Base-by-base conservation (phyloP, 92 coral and sea anemone genomes). In the Zoanthus gigantus region DNA sequence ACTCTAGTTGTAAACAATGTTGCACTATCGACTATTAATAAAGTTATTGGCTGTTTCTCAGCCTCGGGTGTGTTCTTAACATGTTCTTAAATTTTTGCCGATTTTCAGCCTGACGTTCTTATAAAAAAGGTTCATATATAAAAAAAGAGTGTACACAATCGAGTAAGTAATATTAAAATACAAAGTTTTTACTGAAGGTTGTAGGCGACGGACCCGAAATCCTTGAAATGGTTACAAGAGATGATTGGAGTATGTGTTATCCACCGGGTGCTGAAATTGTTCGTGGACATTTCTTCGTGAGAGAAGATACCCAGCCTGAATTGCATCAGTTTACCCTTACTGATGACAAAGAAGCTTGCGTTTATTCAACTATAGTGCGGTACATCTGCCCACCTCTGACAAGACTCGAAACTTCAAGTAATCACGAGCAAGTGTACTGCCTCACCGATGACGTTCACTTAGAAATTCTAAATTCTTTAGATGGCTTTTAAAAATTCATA, bases 371-470 rank as follows among this genome's bases (percentile, higher is more conserved):
- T 31, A 68, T 44, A 68, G 74, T 30, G 45, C 72, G 72, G 1
- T 18, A 67, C 9, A 67, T 67, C 72, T 67, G 72, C 72, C 72
- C 34, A 5, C 72, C 37, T 67, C 34, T 68, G 3, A 32, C 73
- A 68, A 68, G 44, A 28, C 73, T 68, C 16, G 44, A 32, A 68
- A 28, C 11, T 68, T 68, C 73, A 68, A 68, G 44, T 28, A 68
- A 28, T 68, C 73, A 28, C 73, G 73, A 68, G 11, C 73, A 68
- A 68, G 73, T 68, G 11, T 4, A 68, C 73, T 68, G 73, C n/a
- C 68, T 60, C 68, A n/a, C 68, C 68, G 68, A 60, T 60, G 68
- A 60, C 72, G 34, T 66, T 66, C 72, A 66, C 72, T 66, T 66
- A 29, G 72, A 66, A 66, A 29, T 66, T 66, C 34, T 66, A 2